phyloP scores from a whole-genome alignment of 1,140 invertebrate species.

The Drosophila punjabiensis region DNA sequence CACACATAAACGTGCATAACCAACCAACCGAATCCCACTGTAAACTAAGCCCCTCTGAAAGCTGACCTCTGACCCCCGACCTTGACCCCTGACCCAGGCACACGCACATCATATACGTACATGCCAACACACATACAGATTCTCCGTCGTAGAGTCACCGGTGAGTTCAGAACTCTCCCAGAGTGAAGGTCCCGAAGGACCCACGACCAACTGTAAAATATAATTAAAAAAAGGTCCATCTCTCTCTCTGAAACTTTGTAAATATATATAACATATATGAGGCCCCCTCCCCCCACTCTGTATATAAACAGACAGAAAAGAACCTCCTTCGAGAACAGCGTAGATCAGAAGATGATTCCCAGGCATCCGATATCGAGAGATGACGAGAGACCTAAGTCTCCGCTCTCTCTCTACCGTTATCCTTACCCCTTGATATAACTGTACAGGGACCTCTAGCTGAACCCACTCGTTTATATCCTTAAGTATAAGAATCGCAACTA shows the following conservation, averaged over 20 bases:
- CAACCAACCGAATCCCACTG: conserved; percentile 41
- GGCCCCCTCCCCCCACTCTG: conserved; percentile 29
- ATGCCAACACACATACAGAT: conserved; percentile 20
- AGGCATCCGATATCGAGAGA: not conserved
- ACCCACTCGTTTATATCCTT: conserved; percentile 48
- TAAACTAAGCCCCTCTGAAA: conserved; percentile 47
- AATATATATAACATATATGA: conserved; percentile 12
- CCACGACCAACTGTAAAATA: conserved; percentile 10
- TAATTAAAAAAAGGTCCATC: not conserved
- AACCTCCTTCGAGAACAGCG: conserved; percentile 5
- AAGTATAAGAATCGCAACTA: conserved; percentile 48
- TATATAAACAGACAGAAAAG: conserved; percentile 55
- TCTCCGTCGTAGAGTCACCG: conserved; percentile 39
- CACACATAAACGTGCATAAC: conserved; percentile 39
- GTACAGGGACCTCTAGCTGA: conserved; percentile 44
- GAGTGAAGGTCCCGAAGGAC: conserved; percentile 4
- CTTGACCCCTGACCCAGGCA: conserved; percentile 42
- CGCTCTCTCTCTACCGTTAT: not conserved
- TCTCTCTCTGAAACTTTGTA: conserved; percentile 3
- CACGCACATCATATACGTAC: conserved; percentile 33
- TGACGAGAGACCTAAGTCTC: not conserved
- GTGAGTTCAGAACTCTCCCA: conserved; percentile 42
- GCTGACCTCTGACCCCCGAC: conserved; percentile 32
- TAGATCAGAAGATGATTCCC: conserved; percentile 21
- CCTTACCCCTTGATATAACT: conserved; percentile 1